These are phyloP conservation scores for Encarsia formosa DNA, from an alignment of 2,888 invertebrate genomes.

Conservation along the genomic window DNA sequence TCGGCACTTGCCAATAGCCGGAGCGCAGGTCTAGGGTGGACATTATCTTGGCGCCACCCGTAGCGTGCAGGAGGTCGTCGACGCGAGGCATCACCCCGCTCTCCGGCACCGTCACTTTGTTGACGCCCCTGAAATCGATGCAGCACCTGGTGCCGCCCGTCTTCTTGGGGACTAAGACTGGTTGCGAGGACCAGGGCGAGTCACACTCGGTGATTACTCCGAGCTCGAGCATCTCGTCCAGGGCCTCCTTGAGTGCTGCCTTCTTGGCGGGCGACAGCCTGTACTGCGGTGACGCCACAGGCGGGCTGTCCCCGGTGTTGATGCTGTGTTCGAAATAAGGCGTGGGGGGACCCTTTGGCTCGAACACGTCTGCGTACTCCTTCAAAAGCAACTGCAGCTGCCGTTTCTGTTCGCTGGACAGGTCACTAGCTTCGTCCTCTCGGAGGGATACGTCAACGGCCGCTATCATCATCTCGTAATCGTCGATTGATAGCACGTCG, in stretches of 20 bases:
- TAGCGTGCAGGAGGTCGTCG: too few species aligned
- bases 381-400: background rate
- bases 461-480: too few species aligned
- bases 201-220: slow-evolving; percentile 39
- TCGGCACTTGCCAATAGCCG: too few species aligned
- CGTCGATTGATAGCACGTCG: too few species aligned
- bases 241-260: too few species aligned
- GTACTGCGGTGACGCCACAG: background rate
- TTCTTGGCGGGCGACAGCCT: too few species aligned
- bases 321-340: background rate
- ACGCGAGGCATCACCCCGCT: too few species aligned
- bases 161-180: slow-evolving; percentile 41
- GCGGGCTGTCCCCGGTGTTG: background rate
- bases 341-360: background rate
- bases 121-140: slow-evolving; percentile 6
- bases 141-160: slow-evolving; percentile 38
- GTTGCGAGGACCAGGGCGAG: slow-evolving; percentile 43
- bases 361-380: too few species aligned
- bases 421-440: background rate
- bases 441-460: background rate
- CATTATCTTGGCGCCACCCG: too few species aligned
- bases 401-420: background rate
- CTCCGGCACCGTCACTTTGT: slow-evolving; percentile 7
- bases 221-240: background rate
- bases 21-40: too few species aligned